Conservation (phyloP, 2,888 invertebrate genomes). For the Thyatira batis region DNA sequence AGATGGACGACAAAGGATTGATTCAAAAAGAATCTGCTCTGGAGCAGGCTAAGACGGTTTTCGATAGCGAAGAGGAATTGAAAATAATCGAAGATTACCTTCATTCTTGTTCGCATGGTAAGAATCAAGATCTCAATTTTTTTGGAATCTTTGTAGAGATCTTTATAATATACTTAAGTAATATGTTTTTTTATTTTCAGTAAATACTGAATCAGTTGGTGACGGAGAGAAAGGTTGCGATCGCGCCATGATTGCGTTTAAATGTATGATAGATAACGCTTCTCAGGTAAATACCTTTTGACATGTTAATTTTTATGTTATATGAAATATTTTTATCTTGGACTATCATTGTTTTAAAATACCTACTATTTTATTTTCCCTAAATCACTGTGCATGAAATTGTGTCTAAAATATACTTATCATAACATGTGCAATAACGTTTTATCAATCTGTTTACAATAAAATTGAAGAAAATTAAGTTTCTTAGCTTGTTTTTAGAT, state of each 20-base stretch:
- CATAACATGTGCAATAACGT: too few species aligned
- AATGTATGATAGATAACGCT: slow-evolving; percentile 68
- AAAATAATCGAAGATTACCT: slow-evolving; percentile 57
- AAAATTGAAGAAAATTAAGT: too few species aligned
- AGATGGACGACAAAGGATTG: slow-evolving; percentile 65
- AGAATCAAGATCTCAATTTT: slow-evolving; percentile 15
- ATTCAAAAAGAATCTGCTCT: slow-evolving; percentile 59
- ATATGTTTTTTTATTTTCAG: slow-evolving; percentile 38
- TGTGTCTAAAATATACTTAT: too few species aligned
- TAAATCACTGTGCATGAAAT: too few species aligned
- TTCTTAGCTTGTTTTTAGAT: too few species aligned
- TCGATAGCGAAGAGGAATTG: slow-evolving; percentile 60
- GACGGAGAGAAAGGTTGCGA: slow-evolving; percentile 73
- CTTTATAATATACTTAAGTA: not conserved
- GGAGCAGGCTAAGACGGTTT: slow-evolving; percentile 56
- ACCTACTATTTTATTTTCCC: too few species aligned
- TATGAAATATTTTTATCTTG: not conserved
- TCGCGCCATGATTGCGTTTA: slow-evolving; percentile 56
- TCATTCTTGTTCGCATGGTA: slow-evolving; percentile 62
- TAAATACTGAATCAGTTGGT: slow-evolving; percentile 55
- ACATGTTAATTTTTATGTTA: not conserved
- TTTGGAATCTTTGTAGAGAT: not conserved
- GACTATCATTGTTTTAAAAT: not conserved
- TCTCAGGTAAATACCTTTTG: slow-evolving; percentile 47
- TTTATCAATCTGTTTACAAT: too few species aligned